Conservation (phyloP, 2,797 vertebrate species). For the Garrulus glandarius region DNA sequence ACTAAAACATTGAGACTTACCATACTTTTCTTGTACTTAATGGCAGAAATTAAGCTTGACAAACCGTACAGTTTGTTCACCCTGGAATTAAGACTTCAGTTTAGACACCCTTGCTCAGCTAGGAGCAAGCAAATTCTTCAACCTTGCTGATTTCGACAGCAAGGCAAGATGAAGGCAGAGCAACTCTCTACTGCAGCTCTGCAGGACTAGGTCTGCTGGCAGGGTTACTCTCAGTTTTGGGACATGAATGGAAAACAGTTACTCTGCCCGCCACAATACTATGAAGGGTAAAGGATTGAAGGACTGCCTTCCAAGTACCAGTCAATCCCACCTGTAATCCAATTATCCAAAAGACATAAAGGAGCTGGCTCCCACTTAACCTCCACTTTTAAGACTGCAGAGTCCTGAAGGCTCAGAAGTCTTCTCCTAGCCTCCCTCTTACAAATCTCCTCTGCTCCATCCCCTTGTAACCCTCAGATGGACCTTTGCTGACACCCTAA, state of each 20-base stretch:
- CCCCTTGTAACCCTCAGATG: neutral
- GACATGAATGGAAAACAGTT: neutral
- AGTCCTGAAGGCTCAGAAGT: neutral
- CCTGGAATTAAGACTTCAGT: neutral
- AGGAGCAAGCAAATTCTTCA: neutral
- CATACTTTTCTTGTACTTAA: neutral
- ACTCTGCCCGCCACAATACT: neutral
- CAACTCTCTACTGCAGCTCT: neutral
- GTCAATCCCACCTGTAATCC: fast-evolving
- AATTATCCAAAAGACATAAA: neutral
- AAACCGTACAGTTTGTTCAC: neutral
- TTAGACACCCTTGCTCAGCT: neutral
- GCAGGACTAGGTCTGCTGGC: neutral
- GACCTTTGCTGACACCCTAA: neutral
- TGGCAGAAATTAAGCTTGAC: neutral
- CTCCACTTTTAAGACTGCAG: neutral
- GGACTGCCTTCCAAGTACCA: neutral
- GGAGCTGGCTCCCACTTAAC: neutral
- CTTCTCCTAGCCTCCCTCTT: too few species aligned
- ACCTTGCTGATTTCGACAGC: neutral
- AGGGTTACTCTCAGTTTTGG: neutral
- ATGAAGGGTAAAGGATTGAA: neutral
- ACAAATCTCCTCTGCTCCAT: neutral
- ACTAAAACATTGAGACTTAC: neutral
- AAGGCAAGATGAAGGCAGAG: neutral